phyloP scores from a whole-genome alignment of 2,797 vertebrate genomes.

The Podargus strigoides region DNA sequence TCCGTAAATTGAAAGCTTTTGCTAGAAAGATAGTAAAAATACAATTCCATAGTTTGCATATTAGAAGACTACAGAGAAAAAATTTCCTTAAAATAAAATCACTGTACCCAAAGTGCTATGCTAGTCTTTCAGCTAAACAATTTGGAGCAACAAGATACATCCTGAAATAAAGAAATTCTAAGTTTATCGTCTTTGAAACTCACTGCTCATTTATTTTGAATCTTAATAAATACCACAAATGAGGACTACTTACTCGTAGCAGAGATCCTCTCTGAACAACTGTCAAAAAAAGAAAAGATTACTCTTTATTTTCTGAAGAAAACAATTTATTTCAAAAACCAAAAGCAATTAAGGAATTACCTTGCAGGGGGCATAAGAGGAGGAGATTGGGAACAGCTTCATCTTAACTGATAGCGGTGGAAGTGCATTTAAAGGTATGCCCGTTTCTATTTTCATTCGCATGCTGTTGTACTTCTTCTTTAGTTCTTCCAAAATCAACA shows the following conservation, averaged over 20 bases:
- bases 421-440: constrained; percentile 56
- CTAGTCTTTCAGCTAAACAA: background rate
- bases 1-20: background rate
- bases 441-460: constrained; percentile 48
- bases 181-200: background rate
- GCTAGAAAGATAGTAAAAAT: background rate
- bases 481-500: constrained; percentile 45
- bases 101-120: background rate
- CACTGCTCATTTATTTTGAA: background rate
- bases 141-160: background rate
- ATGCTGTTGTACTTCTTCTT: constrained; percentile 38
- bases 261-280: constrained; percentile 30
- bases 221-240: background rate
- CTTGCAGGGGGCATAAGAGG: constrained; percentile 40
- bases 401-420: constrained; percentile 61
- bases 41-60: background rate
- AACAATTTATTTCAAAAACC: background rate
- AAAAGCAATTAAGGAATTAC: constrained; percentile 30
- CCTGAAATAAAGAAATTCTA: background rate
- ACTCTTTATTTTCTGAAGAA: background rate
- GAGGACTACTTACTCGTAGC: constrained; percentile 22
- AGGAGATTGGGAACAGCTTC: constrained; percentile 22
- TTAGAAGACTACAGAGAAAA: background rate
- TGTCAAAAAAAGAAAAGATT: constrained; percentile 14
- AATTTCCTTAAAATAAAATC: background rate